A percentile compares a stretch with the other conserved stretches of the same genome.
Conservation (phyloP, 2,888 invertebrate genomes). For the Hermaeophaga mercurialis region DNA sequence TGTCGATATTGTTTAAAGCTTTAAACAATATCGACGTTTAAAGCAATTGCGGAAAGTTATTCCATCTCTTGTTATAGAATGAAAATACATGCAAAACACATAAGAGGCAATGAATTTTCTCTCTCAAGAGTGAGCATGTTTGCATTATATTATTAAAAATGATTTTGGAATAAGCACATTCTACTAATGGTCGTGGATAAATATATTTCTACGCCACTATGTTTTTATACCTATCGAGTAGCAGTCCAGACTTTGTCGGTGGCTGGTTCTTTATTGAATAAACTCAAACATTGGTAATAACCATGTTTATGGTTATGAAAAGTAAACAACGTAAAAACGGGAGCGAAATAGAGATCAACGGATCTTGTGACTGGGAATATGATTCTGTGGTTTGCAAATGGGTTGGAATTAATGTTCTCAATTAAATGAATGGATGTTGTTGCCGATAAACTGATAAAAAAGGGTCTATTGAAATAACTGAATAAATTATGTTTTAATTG, state of each 20-base stretch:
- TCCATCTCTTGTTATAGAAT: too few species aligned
- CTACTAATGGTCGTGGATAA: too few species aligned
- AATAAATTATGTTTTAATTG: constrained; percentile 2
- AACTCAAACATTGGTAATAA: constrained; percentile 22
- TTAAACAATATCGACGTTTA: too few species aligned
- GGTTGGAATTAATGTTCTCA: constrained; percentile 12
- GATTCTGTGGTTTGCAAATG: constrained; percentile 3
- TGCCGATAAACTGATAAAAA: constrained; percentile 15
- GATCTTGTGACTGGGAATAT: constrained; percentile 23
- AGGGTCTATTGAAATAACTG: not conserved
- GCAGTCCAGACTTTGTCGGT: constrained; percentile 1
- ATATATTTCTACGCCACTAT: not conserved
- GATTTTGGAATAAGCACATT: too few species aligned
- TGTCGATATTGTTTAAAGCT: too few species aligned
- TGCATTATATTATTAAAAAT: too few species aligned
- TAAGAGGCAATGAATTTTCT: too few species aligned
- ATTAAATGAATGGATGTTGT: constrained; percentile 19
- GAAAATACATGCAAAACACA: too few species aligned
- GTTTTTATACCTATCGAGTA: not conserved
- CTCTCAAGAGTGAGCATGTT: too few species aligned
- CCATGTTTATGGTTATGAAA: constrained; percentile 26
- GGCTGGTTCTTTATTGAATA: constrained; percentile 20
- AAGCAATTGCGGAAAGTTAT: too few species aligned
- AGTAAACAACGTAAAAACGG: constrained; percentile 25
- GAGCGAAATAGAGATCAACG: constrained; percentile 22